Evolutionary conservation across 2,888 invertebrate species (phyloP).

Genomic region (Xanthia icteritia): DNA sequence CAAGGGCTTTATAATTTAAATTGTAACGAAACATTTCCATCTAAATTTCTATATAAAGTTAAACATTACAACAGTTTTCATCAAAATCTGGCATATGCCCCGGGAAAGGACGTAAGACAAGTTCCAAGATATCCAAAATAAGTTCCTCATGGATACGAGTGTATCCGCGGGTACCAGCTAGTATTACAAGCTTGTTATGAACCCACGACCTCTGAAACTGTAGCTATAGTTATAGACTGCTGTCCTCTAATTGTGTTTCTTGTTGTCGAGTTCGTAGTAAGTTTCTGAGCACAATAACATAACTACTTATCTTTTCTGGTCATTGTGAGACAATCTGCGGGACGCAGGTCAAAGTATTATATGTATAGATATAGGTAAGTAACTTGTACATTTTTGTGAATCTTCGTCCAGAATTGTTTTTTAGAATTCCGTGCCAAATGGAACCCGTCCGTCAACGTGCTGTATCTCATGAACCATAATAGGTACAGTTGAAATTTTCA

Average conservation of each 20-base stretch:
- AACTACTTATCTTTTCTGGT: conserved; percentile 10
- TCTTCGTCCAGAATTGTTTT: neutral
- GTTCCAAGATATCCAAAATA: neutral
- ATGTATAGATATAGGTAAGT: too few species aligned
- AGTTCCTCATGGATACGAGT: neutral
- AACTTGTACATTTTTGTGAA: neutral
- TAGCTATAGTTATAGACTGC: neutral
- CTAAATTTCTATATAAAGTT: too few species aligned
- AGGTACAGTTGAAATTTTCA: too few species aligned
- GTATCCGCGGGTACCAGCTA: neutral
- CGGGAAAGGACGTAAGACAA: neutral
- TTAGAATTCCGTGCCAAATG: neutral
- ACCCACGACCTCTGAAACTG: neutral
- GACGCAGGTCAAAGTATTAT: conserved; percentile 9
- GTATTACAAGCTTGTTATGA: neutral
- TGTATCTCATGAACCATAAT: too few species aligned
- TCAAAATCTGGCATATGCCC: neutral
- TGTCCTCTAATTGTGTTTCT: conserved; percentile 30
- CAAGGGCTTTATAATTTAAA: too few species aligned
- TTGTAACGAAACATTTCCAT: neutral
- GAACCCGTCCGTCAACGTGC: too few species aligned
- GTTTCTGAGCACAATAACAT: conserved; percentile 18
- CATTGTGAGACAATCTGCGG: conserved; percentile 4
- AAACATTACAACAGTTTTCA: neutral
- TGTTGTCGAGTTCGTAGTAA: conserved; percentile 23